phyloP scores from a whole-genome alignment of 2,797 vertebrate genomes.

The Cottoperca gobio region DNA sequence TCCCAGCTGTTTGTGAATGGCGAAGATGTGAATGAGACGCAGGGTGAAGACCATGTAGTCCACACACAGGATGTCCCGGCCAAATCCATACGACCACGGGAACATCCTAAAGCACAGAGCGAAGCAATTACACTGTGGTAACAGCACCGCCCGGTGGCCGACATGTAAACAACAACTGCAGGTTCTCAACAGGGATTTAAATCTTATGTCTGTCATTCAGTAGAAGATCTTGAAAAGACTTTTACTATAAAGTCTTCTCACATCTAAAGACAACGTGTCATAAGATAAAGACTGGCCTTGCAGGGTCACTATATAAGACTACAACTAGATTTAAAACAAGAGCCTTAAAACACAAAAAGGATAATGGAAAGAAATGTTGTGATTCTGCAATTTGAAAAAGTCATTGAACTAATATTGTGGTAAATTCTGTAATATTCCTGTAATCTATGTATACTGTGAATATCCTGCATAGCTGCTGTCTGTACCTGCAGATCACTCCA shows the following conservation, averaged over 20 bases:
- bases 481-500: constrained; percentile 87
- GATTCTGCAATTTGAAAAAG: neutral
- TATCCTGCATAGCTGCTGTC: neutral
- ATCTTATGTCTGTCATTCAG: neutral
- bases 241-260: too few relatives aligned
- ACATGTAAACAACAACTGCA: neutral
- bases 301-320: too few relatives aligned
- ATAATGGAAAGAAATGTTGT: neutral
- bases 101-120: constrained; percentile 84
- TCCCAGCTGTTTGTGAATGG: constrained; percentile 91
- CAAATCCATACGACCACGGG: constrained; percentile 74
- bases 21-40: constrained; percentile 93
- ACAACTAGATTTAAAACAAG: neutral
- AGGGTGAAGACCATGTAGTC: constrained; percentile 93
- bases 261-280: too few relatives aligned
- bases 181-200: neutral
- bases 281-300: too few relatives aligned
- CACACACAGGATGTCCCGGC: constrained; percentile 87
- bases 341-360: neutral
- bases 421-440: neutral
- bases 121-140: neutral
- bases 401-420: neutral
- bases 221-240: too few relatives aligned
- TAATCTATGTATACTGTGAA: neutral
- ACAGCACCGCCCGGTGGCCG: constrained; percentile 34